Evolutionary conservation across 2,888 invertebrate genomes (phyloP), one percentile per base, ranked within the genome.

Genomic region (Drosophila ustulata): DNA sequence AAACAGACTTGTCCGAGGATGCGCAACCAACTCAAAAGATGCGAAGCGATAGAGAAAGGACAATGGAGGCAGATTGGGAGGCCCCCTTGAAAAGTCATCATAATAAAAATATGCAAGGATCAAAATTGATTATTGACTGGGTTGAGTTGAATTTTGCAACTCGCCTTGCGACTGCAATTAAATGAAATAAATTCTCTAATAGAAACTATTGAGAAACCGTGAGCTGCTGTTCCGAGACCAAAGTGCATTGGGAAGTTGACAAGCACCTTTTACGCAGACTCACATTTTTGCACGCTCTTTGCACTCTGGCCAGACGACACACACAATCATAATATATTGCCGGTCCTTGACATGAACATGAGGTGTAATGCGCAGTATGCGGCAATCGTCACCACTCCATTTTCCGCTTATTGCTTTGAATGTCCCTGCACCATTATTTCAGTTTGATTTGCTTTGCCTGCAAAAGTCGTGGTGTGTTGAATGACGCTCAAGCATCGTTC

Each of bases 251-350:
- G 52, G 45, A 52, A 50, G 51, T 34, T 73, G 58, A 65, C 37
- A 53, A 49, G 39, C 11, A 5, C 9, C 11, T 13, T 32, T 18
- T 18, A 18, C 18, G 18, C 0, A n/a, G 30, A 28, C 32, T 45
- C 69, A 66, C 78, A 87, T 71, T 66, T 66, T 70, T 85, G 83
- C 83, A 78, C 66, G 75, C 87, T 86, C 73, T 80, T 77, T 85
- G 37, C 37, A 70, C 76, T 64, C 64, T 72, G 71, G 70, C 73
- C 83, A 83, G 82, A 67, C 64, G 81, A 78, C 88, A 88, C 78
- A 81, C 88, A 88, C 88, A 88, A 88, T 89, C 84, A 82, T 84
- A 88, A 88, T 89, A 89, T 87, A 88, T 88, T 87, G 90, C 84
- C 78, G 75, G 82, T 84, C 73, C 79, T 72, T 65, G 70, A 62